Conservation (phyloP, 2,888 invertebrate species). For the Ceriagrion tenellum region DNA sequence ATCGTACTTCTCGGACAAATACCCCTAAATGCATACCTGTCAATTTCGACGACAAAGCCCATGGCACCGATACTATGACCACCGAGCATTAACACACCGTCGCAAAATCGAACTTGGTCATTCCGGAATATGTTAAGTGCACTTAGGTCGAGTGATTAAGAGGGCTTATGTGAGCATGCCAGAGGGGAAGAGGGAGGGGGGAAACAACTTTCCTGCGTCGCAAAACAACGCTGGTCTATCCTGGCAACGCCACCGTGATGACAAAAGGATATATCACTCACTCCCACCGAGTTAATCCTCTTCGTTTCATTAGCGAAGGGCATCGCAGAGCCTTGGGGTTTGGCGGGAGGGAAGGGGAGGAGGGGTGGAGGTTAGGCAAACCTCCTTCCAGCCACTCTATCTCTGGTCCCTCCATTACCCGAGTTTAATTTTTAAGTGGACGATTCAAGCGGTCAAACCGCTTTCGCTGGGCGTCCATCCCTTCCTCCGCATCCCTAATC, state of each 20-base stretch:
- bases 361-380: too few relatives aligned
- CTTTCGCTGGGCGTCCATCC: neutral
- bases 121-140: neutral
- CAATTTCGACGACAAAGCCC: too few relatives aligned
- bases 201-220: neutral
- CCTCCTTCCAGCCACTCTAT: neutral
- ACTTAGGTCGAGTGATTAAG: neutral
- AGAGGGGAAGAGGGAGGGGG: too few relatives aligned
- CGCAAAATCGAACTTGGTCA: neutral
- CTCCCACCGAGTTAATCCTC: neutral
- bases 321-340: neutral
- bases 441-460: neutral
- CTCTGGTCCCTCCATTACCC: neutral
- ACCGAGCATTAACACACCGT: neutral
- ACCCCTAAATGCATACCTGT: too few relatives aligned
- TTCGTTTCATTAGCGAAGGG: constrained; percentile 11
- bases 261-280: neutral
- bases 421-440: constrained; percentile 49
- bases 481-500: neutral
- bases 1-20: too few relatives aligned
- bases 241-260: neutral
- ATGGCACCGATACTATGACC: too few relatives aligned
- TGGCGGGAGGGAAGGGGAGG: too few relatives aligned
- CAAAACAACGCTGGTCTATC: neutral
- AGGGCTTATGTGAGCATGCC: neutral